Base-by-base conservation (phyloP, 2,113 vertebrate species). In the Scopus umbretta region DNA sequence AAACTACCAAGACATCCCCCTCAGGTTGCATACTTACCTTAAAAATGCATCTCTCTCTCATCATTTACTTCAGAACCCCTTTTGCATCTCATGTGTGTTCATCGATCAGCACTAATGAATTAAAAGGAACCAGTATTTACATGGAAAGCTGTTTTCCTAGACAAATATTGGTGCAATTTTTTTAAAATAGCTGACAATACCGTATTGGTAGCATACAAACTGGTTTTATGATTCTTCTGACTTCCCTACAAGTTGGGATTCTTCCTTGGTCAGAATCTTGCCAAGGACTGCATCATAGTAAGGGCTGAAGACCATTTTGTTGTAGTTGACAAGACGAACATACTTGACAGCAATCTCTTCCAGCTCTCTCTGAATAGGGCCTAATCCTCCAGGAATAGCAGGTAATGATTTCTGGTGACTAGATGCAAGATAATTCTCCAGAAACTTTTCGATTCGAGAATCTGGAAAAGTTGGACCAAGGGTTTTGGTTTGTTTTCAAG, bases 301-400 rank as follows among this genome's bases (percentile, higher is more conserved):
- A 17, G 99, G 99, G n/a, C 99, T 98, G 97, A 99, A 99, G 92
- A 99, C 99, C 96, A 99, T 98, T 98, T 99, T 99, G 98, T 99
- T 99, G 97, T 99, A 99, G 98, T 98, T 99, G 97, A 99, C 99
- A 21, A 99, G 98, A 56, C 98, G 99, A 82, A 97, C 93, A 5
- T 99, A 99, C 74, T 98, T 99, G 88, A 99, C 91, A 4, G 99
- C 98, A 4, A 99, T 88, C 84, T 99, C 99, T 92, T 98, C 99
- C 92, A 99, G 98, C 98, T 99, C 99, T 85, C 92, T 99, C 55
- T 99, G 98, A 91, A 99, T 96, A 1, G 99, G 99, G 22, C 97
- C 98, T 92, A 99, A 96, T 62, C 99, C 99, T 26, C 99, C 99
- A 2, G 99, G 99, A 55, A 99, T 56, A 13, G 98, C 49, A 45